Base-by-base conservation (phyloP, 1,140 invertebrate species). In the Dendrolimus kikuchii region DNA sequence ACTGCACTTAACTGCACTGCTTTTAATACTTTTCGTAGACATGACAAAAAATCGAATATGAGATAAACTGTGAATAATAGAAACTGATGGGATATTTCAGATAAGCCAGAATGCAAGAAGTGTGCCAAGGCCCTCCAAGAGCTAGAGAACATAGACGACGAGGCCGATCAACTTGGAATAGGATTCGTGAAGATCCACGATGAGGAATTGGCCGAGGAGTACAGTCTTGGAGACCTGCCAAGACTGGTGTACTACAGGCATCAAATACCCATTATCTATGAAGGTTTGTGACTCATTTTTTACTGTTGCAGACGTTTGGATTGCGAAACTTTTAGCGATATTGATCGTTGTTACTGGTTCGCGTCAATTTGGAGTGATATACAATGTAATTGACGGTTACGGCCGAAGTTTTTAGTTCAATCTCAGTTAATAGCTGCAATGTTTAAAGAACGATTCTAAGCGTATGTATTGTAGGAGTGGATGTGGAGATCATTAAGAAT, bases 141-240 rank as follows among this genome's bases (percentile, higher is more conserved):
- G 87, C 81, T 98, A 79, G 96, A 98, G 84, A 97, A 98, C 86
- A 97, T 98, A 71, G 96, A 97, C 75, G 96, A 97, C 74, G 96
- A 98, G 85, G 96, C 96, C n/a, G 96, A 97, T 87, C 95, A 97
- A 77, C 89, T 98, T 56, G 95, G 95, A 46, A 97, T 98, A 74
- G 96, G 95, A 59, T 98, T 98, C 80, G 96, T 98, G 36, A 98
- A 98, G 86, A 97, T 98, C 72, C 93, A 96, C 62, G 96, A 98
- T 80, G 94, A 97, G 86, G 91, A 92, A 72, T 88, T 98, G 55
- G 95, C 96, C 53, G 95, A 97, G 77, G 96, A 98, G 82, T 98
- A 98, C 88, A 96, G 95, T 88, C 89, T 98, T 72, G 95, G 95
- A 68, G 89, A 92, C 49, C 88, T 98, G 64, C 96, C 96, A 65